phyloP scores from a whole-genome alignment of 2,113 vertebrate species.

The Myotis yumanensis region DNA sequence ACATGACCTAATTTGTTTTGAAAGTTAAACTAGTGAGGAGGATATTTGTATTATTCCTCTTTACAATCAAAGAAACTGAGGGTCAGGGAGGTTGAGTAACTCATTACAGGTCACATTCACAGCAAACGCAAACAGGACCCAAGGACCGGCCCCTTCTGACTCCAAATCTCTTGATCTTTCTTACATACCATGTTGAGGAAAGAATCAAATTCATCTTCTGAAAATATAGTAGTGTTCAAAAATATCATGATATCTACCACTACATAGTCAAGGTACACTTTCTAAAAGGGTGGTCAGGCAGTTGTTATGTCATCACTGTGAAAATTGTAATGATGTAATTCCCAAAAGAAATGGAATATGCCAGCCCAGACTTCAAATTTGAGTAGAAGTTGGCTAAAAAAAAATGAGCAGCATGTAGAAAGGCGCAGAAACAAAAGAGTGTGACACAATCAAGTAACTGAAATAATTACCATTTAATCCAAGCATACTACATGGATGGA shows the following conservation, averaged over 20 bases:
- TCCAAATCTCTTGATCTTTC: neutral
- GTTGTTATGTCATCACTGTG: neutral
- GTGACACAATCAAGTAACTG: neutral
- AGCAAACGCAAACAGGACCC: neutral
- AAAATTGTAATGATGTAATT: neutral
- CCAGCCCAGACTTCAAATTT: neutral
- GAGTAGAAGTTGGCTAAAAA: neutral
- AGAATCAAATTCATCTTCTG: neutral
- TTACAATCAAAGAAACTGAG: neutral
- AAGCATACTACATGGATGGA: rapidly evolving
- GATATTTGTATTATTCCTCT: neutral
- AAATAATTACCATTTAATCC: neutral
- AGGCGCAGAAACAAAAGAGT: neutral
- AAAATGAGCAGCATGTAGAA: neutral
- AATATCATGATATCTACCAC: neutral
- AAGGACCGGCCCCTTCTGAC: neutral
- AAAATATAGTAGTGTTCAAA: neutral
- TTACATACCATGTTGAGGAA: neutral
- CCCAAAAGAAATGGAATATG: neutral
- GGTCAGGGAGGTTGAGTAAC: neutral
- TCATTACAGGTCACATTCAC: neutral
- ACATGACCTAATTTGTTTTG: neutral
- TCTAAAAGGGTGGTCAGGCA: neutral
- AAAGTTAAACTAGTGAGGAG: neutral
- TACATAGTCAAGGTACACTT: neutral